These are phyloP conservation scores for Pelosia muscerda DNA, from an alignment of 2,888 invertebrate species.

Conservation along the genomic window DNA sequence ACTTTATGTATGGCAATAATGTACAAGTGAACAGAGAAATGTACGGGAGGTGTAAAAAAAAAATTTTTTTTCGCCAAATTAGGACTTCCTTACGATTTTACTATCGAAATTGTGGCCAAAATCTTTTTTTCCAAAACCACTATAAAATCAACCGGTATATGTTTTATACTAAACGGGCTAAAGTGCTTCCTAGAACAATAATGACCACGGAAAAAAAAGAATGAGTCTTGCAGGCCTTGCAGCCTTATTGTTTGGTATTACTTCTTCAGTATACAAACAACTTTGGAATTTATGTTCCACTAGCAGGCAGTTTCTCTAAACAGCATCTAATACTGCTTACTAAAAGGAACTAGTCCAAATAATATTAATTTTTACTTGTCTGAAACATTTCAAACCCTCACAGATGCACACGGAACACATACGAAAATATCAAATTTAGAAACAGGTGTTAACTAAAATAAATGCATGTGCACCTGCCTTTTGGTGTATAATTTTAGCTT, in stretches of 20 bases:
- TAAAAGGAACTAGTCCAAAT: neutral
- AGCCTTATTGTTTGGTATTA: neutral
- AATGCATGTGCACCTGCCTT: conserved; percentile 62
- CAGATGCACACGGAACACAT: conserved; percentile 22
- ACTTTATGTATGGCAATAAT: no score
- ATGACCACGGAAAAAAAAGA: neutral
- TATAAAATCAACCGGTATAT: no score
- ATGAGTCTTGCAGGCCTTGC: neutral
- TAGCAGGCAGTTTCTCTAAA: neutral
- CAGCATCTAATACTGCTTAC: neutral
- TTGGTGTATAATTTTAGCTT: conserved; percentile 51
- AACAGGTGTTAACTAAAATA: conserved; percentile 64
- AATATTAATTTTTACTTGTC: conserved; percentile 1
- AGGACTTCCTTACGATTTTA: no score
- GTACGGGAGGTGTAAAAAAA: no score
- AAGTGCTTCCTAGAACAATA: neutral
- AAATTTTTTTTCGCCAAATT: no score
- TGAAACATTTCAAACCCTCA: neutral
- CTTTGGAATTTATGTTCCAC: neutral
- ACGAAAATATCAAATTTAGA: conserved; percentile 45
- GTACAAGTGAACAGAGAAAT: no score
- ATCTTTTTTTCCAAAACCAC: no score
- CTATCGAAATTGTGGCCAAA: no score
- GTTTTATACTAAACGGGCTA: neutral
- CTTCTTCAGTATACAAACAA: neutral